Evolutionary conservation across 2,888 invertebrate species (phyloP).

Genomic region (Tricholauxania praeusta): DNA sequence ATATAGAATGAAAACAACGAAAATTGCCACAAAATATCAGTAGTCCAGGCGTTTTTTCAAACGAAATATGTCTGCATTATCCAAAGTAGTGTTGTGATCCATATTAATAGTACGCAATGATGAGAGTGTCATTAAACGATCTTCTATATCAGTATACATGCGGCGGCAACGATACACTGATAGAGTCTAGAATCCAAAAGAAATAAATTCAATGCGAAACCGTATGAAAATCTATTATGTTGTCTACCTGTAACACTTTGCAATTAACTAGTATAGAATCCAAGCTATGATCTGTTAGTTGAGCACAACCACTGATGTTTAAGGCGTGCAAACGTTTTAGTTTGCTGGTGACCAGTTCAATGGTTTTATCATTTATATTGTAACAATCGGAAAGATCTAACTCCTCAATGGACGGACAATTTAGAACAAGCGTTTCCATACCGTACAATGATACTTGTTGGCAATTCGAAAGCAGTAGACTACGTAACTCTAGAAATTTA

Average conservation of each 20-base stretch:
- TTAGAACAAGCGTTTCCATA: conserved; percentile 73
- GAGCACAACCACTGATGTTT: conserved; percentile 70
- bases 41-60: conserved; percentile 64
- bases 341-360: conserved; percentile 68
- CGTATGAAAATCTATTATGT: not conserved
- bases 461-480: conserved; percentile 76
- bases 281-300: conserved; percentile 71
- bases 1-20: conserved; percentile 63
- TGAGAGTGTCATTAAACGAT: conserved; percentile 57
- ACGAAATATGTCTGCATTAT: conserved; percentile 62
- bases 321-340: conserved; percentile 63
- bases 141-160: conserved; percentile 65
- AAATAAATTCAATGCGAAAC: not conserved
- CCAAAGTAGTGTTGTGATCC: conserved; percentile 60
- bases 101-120: conserved; percentile 62
- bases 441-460: conserved; percentile 78
- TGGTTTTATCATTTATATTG: conserved; percentile 76
- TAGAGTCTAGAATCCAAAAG: conserved; percentile 50
- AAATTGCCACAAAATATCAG: conserved; percentile 66
- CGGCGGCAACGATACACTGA: conserved; percentile 63
- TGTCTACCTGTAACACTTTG: conserved; percentile 64
- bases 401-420: conserved; percentile 79
- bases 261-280: conserved; percentile 70
- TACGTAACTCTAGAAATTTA: conserved; percentile 74
- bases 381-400: conserved; percentile 77